Base-by-base conservation (phyloP, 2,888 invertebrate genomes). In the Cheilosia vulpina region DNA sequence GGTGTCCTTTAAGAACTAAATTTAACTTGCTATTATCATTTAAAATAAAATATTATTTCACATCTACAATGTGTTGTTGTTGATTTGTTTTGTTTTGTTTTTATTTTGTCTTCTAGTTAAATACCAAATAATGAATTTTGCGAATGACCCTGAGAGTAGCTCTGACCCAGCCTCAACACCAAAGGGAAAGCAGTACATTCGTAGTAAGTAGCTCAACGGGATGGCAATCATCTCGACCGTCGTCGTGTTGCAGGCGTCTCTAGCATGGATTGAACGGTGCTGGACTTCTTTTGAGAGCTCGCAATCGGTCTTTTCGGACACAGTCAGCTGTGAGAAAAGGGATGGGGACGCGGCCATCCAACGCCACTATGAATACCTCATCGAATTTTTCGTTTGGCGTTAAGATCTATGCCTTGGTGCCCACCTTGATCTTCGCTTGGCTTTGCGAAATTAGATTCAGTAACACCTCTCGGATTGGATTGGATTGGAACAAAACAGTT, bases 121-220 rank as follows among this genome's bases (percentile, higher is more conserved):
- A 84, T 77, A 78, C 79, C 87, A 87, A 68, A 75, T 84, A 89
- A 89, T 88, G 89, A 87, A 84, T 87, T 87, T 79, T 88, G 88
- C 87, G 60, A 88, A 81, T 88, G 89, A 81, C 89, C 87, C 88
- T 75, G 83, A 88, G 88, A 87, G 87, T 87, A 75, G 87, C 75
- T 88, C 84, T 87, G 87, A 83, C 88, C 87, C 89, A 87, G 87
- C 87, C 88, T 87, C 87, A 87, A 87, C 38, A 38, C 87, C 89
- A 66, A 76, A 65, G 68, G 53, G 66, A 45, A n/a, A 55, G 52
- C 53, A 65, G 72, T 55, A 57, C 58, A 66, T 58, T 72, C 43
- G 57, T 68, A 57, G 72, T 66, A 41, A 57, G 72, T 66, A 41
- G 65, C 45, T 19, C 31, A 57, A 52, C 45, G 62, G 78, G 63